Evolutionary conservation across 2,797 vertebrate species (phyloP), one percentile per base, ranked within the genome.

Genomic region (Oreortyx pictus): DNA sequence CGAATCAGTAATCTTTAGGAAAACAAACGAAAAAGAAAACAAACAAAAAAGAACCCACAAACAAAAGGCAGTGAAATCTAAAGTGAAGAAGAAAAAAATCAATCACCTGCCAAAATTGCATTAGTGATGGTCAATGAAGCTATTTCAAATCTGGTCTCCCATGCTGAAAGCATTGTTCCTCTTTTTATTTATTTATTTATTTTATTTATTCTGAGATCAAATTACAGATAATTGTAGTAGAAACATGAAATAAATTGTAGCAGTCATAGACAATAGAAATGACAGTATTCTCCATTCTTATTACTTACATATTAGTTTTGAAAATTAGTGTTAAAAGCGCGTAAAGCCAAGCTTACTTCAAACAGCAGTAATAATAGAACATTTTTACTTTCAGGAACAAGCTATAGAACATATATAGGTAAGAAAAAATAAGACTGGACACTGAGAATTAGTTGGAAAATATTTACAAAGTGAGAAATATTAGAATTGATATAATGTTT

Each of bases 111-210:
- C 67, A 77, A 74, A 86, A 88, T 25, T 91, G 49, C 25, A 23
- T 82, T 85, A 85, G 71, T 60, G 64, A 66, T 73, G 8, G 31
- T 73, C 82, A 92, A 25, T 88, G 60, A 92, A 91, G 65, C 54
- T 52, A 61, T 84, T 94, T 93, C 75, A 74, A n/a, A 82, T 71
- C 74, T 91, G 41, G 88, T 92, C 60, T 93, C 47, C n/a, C 35
- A 56, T 50, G 13, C 74, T 73, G 60, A 82, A 92, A 74, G 52
- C 6, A 78, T 17, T 24, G 56, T 13, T 88, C 22, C 33, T 92
- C 33, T 64, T 61, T 57, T 41, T 41, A 14, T 41, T 41, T 41
- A 41, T 41, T 41, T 41, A 41, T 41, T 41, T 41, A 41, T 39
- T 76, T 74, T 78, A 43, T 44, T 31, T 57, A 54, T 77, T 82